Base-by-base conservation (phyloP, 2,113 vertebrate genomes). In the Sclerurus mexicanus region DNA sequence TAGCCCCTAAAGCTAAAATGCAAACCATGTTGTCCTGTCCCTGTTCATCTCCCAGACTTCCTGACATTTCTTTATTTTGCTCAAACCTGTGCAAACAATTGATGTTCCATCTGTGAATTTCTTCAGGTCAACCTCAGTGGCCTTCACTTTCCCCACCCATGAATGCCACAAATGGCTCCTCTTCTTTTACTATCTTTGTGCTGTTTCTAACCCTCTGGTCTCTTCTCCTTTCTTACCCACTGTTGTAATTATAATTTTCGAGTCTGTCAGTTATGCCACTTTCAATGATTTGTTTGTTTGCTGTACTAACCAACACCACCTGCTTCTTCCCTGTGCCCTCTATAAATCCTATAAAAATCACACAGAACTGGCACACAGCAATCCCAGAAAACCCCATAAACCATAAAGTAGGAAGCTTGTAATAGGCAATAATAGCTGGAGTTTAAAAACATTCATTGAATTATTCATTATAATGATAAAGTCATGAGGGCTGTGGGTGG, bases 371-470 rank as follows among this genome's bases (percentile, higher is more conserved):
- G 56, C n/a, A 42, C 27, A 72, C 23, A 73, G 15, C 9, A 40
- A 21, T 25, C 67, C 60, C 68, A 78, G n/a, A 84, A 89, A 96
- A 72, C 4, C n/a, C 21, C 58, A 46, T n/a, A 81, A 89, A 56
- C 63, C 44, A 44, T 64, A n/a, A 84, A 75, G 14, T 22, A 66
- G 33, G 67, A 90, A 88, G 59, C 5, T 68, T 89, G 64, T 85
- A 87, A 78, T 47, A 73, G 49, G 37, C 37, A 85, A 8, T 64
- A 84, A 82, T 73, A 68, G 14, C 49, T 85, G 35, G 53, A 75
- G n/a, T 53, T 88, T 56, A 37, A 90, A 93, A 90, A 73, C 84
- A 84, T 53, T 75, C 62, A 52, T 52, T 86, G 76, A 90, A 80
- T 92, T 89, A 81, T 89, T 90, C 90, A 68, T 79, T 81, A 53